Conservation (phyloP, 2,888 invertebrate genomes). For the Ophion ventricosus region DNA sequence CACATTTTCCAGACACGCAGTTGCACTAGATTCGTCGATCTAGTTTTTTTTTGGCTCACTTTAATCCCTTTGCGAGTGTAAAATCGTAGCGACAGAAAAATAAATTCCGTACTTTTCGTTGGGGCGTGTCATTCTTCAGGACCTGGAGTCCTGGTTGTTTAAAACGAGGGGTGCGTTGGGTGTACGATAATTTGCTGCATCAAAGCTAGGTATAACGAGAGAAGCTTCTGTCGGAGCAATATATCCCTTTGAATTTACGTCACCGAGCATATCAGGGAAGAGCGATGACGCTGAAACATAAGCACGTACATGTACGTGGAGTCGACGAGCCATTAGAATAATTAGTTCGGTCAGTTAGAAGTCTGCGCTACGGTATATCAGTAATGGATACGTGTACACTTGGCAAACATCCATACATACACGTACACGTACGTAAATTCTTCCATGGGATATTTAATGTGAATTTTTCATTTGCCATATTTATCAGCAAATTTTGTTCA, state of each 20-base stretch:
- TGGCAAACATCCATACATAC: background rate
- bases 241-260: slow-evolving; percentile 51
- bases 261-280: slow-evolving; percentile 39
- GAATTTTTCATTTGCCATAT: background rate
- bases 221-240: background rate
- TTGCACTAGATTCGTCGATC: no score
- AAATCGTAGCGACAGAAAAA: no score
- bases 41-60: no score
- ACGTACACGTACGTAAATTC: background rate
- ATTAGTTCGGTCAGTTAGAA: slow-evolving; percentile 72
- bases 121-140: no score
- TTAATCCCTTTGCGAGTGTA: no score
- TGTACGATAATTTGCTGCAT: slow-evolving; percentile 13
- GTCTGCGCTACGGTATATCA: slow-evolving; percentile 30
- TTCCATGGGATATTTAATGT: background rate
- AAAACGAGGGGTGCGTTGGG: background rate
- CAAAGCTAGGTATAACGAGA: slow-evolving; percentile 1
- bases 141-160: background rate
- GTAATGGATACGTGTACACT: slow-evolving; percentile 30
- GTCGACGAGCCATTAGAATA: slow-evolving; percentile 78
- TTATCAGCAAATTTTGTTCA: no score
- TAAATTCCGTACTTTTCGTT: no score
- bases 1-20: no score
- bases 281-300: slow-evolving; percentile 54
- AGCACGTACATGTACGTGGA: slow-evolving; percentile 60